Percentiles rank a stretch among this genome's conserved stretches.
Evolutionary conservation across 2,113 vertebrate genomes (phyloP).

Genomic region (Catharus fuscescens): DNA sequence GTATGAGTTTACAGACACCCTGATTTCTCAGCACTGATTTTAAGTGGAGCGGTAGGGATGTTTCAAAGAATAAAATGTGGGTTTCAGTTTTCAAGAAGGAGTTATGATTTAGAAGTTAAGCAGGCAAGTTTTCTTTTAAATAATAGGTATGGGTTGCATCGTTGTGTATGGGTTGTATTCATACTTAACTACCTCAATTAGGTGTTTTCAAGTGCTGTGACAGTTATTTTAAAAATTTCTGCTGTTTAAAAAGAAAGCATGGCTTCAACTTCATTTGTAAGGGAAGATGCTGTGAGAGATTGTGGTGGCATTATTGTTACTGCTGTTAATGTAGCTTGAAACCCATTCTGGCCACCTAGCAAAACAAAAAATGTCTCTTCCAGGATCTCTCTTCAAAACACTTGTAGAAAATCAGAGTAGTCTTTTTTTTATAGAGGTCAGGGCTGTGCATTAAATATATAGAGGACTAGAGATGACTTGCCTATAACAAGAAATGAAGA

Average conservation of each 20-base stretch:
- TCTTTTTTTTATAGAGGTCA: background rate
- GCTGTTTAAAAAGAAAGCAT: background rate
- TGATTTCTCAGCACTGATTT: background rate
- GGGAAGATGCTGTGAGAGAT: background rate
- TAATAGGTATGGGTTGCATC: background rate
- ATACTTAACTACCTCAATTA: background rate
- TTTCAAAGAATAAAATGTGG: background rate
- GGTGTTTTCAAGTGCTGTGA: background rate
- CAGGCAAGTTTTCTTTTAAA: background rate
- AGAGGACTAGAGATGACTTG: background rate
- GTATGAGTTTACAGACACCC: accelerated
- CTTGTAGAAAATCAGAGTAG: background rate
- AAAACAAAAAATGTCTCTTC: background rate
- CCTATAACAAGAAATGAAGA: background rate
- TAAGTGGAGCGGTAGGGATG: background rate
- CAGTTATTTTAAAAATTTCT: background rate
- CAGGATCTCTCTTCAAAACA: background rate
- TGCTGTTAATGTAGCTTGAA: background rate
- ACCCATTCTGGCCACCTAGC: background rate
- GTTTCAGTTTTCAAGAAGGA: background rate
- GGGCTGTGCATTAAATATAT: background rate
- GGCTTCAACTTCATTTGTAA: background rate
- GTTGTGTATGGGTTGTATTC: background rate
- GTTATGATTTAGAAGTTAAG: background rate
- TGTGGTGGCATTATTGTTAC: background rate